Evolutionary conservation across 2,888 invertebrate genomes (phyloP).

Genomic region (Drosophila kuntzei): DNA sequence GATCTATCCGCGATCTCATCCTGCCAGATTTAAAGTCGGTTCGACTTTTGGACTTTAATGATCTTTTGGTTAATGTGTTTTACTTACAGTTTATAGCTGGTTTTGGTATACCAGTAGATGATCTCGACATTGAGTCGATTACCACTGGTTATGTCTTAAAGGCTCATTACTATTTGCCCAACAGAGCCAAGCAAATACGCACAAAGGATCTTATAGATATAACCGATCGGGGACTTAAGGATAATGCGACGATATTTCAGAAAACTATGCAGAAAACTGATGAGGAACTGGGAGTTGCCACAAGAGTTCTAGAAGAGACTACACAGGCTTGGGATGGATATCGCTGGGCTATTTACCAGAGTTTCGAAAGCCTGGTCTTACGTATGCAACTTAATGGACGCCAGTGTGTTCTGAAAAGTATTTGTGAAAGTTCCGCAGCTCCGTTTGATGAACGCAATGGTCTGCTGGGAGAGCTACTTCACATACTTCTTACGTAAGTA

Average conservation of each 20-base stretch:
- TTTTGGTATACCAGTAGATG: constrained; percentile 55
- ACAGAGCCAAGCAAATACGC: constrained; percentile 52
- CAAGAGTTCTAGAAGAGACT: constrained; percentile 34
- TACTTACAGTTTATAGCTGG: constrained; percentile 45
- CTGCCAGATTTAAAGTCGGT: constrained; percentile 59
- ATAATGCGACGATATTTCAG: constrained; percentile 65
- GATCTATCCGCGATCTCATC: constrained; percentile 55
- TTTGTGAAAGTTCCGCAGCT: constrained; percentile 91
- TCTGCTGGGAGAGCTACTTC: constrained; percentile 90
- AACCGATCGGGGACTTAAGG: constrained; percentile 14
- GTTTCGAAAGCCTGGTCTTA: constrained; percentile 73
- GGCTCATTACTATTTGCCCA: constrained; percentile 65
- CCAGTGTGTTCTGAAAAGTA: constrained; percentile 90
- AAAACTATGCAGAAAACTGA: constrained; percentile 39
- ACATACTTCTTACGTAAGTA: constrained; percentile 91
- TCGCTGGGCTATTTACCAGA: constrained; percentile 82
- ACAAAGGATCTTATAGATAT: constrained; percentile 53
- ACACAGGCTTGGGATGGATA: constrained; percentile 64
- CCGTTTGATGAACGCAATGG: constrained; percentile 90
- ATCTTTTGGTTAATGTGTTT: background rate
- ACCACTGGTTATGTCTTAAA: constrained; percentile 73
- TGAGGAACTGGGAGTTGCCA: constrained; percentile 39
- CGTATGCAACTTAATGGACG: constrained; percentile 89
- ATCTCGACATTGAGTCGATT: constrained; percentile 49
- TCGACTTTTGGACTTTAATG: background rate